Percentiles rank a stretch among this genome's conserved stretches.
Conservation (phyloP, 1,140 invertebrate species). For the Conopomorpha cramerella region DNA sequence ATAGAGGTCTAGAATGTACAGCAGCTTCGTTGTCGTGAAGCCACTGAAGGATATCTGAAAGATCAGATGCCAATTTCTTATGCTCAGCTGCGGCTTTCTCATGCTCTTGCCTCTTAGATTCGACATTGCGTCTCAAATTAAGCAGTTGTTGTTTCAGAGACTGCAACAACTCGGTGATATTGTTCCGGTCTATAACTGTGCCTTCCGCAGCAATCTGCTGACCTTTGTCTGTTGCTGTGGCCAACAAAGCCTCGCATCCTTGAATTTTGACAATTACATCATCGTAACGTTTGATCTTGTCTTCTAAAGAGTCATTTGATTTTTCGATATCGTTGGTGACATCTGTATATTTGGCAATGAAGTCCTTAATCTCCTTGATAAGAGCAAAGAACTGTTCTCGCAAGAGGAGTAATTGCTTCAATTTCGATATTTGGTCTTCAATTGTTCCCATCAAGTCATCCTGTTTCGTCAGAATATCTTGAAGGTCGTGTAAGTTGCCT, state of each 20-base stretch:
- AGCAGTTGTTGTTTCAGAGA: conserved; percentile 84
- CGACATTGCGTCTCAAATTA: conserved; percentile 77
- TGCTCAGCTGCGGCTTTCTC: conserved; percentile 87
- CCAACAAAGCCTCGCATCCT: conserved; percentile 85
- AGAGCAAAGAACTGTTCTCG: conserved; percentile 87
- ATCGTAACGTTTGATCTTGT: conserved; percentile 88
- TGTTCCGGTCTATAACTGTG: conserved; percentile 82
- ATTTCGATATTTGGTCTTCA: conserved; percentile 81
- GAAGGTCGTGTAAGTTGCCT: conserved; percentile 74
- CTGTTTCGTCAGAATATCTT: conserved; percentile 78
- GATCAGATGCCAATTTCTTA: conserved; percentile 76
- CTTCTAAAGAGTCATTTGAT: conserved; percentile 76
- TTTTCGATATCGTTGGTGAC: conserved; percentile 85
- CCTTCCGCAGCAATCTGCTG: conserved; percentile 89
- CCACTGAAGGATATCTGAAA: conserved; percentile 83
- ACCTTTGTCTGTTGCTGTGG: conserved; percentile 87
- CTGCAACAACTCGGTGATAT: conserved; percentile 85
- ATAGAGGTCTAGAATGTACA: conserved; percentile 79
- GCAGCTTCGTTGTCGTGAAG: conserved; percentile 83
- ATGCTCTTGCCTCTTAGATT: conserved; percentile 84
- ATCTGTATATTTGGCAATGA: conserved; percentile 85
- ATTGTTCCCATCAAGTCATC: conserved; percentile 81
- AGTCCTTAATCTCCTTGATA: conserved; percentile 84
- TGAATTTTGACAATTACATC: conserved; percentile 84
- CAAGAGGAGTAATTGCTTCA: conserved; percentile 76